phyloP scores from a whole-genome alignment of 1,140 invertebrate genomes.

The Whitmania pigra region DNA sequence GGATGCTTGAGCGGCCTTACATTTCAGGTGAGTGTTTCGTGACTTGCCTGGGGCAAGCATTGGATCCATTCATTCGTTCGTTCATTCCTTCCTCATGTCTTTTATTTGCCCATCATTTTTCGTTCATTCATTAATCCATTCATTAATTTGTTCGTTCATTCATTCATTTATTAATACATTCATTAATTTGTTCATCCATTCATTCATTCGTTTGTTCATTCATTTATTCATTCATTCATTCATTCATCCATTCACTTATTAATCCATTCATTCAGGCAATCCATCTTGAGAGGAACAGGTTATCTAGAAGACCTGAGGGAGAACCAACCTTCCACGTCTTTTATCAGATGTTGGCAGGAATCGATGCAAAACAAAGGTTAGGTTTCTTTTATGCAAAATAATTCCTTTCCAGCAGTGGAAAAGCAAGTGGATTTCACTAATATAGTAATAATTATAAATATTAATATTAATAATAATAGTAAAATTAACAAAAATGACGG shows the following conservation, averaged over 20 bases:
- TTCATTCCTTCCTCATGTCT: too few relatives aligned
- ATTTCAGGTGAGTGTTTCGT: constrained; percentile 54
- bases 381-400: constrained; percentile 21
- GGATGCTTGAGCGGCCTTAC: constrained; percentile 74
- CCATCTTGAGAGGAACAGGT: constrained; percentile 60
- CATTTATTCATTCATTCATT: too few relatives aligned
- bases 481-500: background rate
- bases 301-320: constrained; percentile 55
- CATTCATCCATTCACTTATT: too few relatives aligned
- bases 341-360: constrained; percentile 68
- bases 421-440: background rate
- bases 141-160: too few relatives aligned
- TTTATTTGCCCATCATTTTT: too few relatives aligned
- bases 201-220: too few relatives aligned
- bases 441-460: too few relatives aligned
- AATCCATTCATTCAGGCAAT: constrained; percentile 47
- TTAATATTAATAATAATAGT: too few relatives aligned
- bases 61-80: too few relatives aligned
- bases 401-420: background rate
- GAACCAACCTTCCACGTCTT: constrained; percentile 71
- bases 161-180: background rate
- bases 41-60: too few relatives aligned
- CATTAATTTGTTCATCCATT: too few relatives aligned
- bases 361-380: constrained; percentile 53
- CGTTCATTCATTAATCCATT: too few relatives aligned